Evolutionary conservation across 2,888 invertebrate genomes (phyloP), one percentile per base, ranked within the genome.

Genomic region (Pollenia griseotomentosa): DNA sequence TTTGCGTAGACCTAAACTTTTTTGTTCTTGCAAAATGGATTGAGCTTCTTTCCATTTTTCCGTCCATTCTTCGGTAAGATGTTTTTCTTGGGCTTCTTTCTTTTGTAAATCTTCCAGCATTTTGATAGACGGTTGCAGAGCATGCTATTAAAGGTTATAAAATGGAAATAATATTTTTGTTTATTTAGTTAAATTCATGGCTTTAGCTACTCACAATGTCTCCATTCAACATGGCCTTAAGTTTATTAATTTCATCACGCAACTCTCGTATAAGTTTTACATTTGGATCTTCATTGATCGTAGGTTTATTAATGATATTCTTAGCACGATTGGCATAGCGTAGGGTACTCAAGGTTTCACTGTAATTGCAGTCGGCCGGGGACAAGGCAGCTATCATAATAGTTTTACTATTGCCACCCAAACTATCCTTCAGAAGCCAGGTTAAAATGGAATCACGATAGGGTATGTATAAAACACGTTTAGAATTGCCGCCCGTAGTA

Each of bases 31-130:
- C 51, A 97, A 94, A 89, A 98, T 98, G 89, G 96, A 96, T 92
- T 98, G 97, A 0, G 98, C 97, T 91, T 97, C 97, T 71, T 97
- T 95, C 98, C 98, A 98, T 92, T 98, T 98, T 92, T 98, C 97
- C 12, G 97, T 96, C 98, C 98, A 98, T 91, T 97, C 97, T 93
- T 98, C 97, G 0, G 98, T 98, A 84, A 98, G 94, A 82, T 96
- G 97, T 93, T 96, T 97, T 94, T 97, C 97, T 91, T 97, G 97
- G 0, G 97, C 98, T 93, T 98, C 98, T 91, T 97, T 98, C 91
- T 97, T 96, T 90, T 97, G 97, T 5, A 98, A 95, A 89, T 97
- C 97, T 51, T 97, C 97, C 77, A 98, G 94, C 88, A 97, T 96
- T 79, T 94, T 95, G 33, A 95, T 94, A 23, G 95, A 95, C 0